Conservation (phyloP, 1,140 invertebrate genomes). For the Lepidostoma basale region DNA sequence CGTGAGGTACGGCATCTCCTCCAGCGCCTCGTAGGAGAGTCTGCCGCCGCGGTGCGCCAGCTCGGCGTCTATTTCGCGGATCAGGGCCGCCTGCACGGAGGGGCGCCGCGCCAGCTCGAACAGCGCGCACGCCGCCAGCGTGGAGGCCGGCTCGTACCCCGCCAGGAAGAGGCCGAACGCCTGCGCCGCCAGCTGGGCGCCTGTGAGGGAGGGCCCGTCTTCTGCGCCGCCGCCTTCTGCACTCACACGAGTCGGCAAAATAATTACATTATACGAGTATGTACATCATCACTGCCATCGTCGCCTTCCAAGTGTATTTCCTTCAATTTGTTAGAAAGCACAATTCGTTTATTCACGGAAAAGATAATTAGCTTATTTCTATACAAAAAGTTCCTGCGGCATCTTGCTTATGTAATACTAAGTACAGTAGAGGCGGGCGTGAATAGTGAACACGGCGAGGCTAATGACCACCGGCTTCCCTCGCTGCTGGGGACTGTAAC, state of each 20-base stretch:
- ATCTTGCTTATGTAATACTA: no score
- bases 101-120: conserved; percentile 59
- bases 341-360: background rate
- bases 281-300: background rate
- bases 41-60: conserved; percentile 48
- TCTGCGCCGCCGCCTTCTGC: conserved; percentile 15
- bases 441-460: no score
- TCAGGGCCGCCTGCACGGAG: conserved; percentile 60
- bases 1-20: conserved; percentile 59
- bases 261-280: conserved; percentile 35
- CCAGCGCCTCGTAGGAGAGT: conserved; percentile 55
- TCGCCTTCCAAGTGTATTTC: background rate
- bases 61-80: conserved; percentile 61
- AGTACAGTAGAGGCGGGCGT: no score
- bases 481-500: no score
- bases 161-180: conserved; percentile 57
- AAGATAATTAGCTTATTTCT: background rate
- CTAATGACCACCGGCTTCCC: no score
- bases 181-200: conserved; percentile 58
- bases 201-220: conserved; percentile 17
- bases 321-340: background rate
- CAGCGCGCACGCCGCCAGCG: conserved; percentile 54
- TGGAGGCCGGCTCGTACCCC: conserved; percentile 67
- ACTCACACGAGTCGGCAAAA: background rate
- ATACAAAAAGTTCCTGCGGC: background rate